A percentile compares a stretch with the other conserved stretches of the same genome.
phyloP scores from a whole-genome alignment of 2,888 invertebrate species.

The Hecatera dysodea region DNA sequence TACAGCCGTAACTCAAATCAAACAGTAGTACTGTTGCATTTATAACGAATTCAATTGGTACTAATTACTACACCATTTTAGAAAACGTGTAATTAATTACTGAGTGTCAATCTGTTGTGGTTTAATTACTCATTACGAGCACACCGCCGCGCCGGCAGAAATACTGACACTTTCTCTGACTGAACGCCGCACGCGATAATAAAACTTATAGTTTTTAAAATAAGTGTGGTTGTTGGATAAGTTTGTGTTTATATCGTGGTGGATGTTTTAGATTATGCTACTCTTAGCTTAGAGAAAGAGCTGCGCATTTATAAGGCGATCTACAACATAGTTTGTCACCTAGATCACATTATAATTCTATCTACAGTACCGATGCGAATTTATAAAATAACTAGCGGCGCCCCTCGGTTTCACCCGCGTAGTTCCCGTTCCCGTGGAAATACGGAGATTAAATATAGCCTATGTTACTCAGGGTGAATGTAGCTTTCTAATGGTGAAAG shows the following conservation, averaged over 20 bases:
- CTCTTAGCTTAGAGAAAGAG: not conserved
- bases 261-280: not conserved
- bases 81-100: conserved; percentile 49
- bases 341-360: not conserved
- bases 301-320: not conserved
- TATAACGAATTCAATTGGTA: conserved; percentile 23
- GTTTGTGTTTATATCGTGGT: not conserved
- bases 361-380: no score
- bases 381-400: no score
- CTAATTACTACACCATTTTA: conserved; percentile 38
- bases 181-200: conserved; percentile 14
- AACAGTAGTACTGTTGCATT: not conserved
- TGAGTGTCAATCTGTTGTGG: conserved; percentile 43
- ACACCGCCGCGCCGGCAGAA: conserved; percentile 1
- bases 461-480: no score
- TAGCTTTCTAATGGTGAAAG: no score
- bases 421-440: no score
- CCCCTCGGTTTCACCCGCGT: no score
- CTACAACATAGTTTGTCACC: not conserved
- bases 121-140: conserved; percentile 27
- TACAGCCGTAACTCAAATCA: not conserved
- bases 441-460: no score
- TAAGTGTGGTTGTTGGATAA: not conserved
- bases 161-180: conserved; percentile 39
- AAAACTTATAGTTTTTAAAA: not conserved